A percentile compares a stretch with the other conserved stretches of the same genome.
Evolutionary conservation across 2,113 vertebrate genomes (phyloP).

Genomic region (Coregonus clupeaformis): DNA sequence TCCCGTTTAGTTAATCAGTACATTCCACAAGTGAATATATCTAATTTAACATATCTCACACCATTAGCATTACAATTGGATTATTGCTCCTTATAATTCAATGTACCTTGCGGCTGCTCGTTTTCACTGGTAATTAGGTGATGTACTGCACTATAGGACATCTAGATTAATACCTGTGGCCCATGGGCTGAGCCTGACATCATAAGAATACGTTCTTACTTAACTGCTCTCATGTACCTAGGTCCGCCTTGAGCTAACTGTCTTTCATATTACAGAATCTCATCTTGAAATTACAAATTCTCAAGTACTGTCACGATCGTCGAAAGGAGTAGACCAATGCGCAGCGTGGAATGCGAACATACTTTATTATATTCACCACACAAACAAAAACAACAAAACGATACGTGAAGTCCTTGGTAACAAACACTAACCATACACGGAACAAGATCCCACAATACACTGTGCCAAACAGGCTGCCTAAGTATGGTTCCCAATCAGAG

Average conservation of each 20-base stretch:
- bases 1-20: constrained; percentile 51
- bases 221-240: constrained; percentile 39
- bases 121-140: constrained; percentile 67
- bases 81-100: constrained; percentile 66
- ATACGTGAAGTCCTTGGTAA: too few species aligned
- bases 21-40: constrained; percentile 42
- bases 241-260: constrained; percentile 20
- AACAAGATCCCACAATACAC: too few species aligned
- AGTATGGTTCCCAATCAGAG: too few species aligned
- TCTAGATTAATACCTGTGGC: constrained; percentile 63
- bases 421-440: too few species aligned
- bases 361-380: too few species aligned
- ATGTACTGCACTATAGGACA: constrained; percentile 61
- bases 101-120: constrained; percentile 63
- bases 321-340: too few species aligned
- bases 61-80: constrained; percentile 59
- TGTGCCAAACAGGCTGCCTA: too few species aligned
- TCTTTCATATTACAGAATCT: constrained; percentile 26
- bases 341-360: too few species aligned
- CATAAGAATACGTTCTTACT: constrained; percentile 42
- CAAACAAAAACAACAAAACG: too few species aligned
- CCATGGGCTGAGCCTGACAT: constrained; percentile 38
- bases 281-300: constrained; percentile 53
- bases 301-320: too few species aligned
- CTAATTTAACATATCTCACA: constrained; percentile 29